Base-by-base conservation (phyloP, 92 coral and sea anemone genomes). In the Pocillopora meandrina region DNA sequence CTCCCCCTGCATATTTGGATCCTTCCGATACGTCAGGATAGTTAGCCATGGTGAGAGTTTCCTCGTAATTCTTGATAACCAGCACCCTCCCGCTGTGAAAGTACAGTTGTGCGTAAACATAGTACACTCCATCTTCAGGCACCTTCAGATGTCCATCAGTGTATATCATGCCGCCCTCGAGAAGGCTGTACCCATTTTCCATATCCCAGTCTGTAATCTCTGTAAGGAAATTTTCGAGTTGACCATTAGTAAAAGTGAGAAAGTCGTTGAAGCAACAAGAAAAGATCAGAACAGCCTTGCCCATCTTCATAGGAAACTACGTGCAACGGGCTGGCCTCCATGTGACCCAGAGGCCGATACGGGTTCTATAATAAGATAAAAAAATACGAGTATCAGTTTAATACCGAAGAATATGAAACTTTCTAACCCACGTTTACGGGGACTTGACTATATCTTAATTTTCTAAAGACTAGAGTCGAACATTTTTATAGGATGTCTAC, bases 151-250 rank as follows among this genome's bases (percentile, higher is more conserved):
- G 80, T 61, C 95, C 93, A 42, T 92, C 91, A 58, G 34, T 23
- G 35, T 90, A 90, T 75, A 59, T 87, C 92, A 92, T 87, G 49
- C 95, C 95, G 9, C 93, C 95, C 62, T 81, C 79, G n/a, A 93
- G 67, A 68, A 84, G 92, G 1, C 78, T 74, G 62, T 11, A 23
- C 1, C 47, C 6, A 18, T 62, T n/a, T 5, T 20, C 58, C n/a
- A 56, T 42, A 0, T 62, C 26, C 78, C 78, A 74, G 78, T 74
- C 78, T 26, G 21, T 74, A 1, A 74, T 74, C 78, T 55, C 78
- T 74, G 21, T 4, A 52, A 56, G n/a, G 15, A 18, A 74, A 72
- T 3, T 42, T 42, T 42, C 49, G 7, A 6, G 49, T 2, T 2
- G 49, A 42, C 49, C 0, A 21, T 63, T 17, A 17, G 67, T 63